Conservation (phyloP, 2,113 vertebrate species). For the Cynocephalus volans region DNA sequence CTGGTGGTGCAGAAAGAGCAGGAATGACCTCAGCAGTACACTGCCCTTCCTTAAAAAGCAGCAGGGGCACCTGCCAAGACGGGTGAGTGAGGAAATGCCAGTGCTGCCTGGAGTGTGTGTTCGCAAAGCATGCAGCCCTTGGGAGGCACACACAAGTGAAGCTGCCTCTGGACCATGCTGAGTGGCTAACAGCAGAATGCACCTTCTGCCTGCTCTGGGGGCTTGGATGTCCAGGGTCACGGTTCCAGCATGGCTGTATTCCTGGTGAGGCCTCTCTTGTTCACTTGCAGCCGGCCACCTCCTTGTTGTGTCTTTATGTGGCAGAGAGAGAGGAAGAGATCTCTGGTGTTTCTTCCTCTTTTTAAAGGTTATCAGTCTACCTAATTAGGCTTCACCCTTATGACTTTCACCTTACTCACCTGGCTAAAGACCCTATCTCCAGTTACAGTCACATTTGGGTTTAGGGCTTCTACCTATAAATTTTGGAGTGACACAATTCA, state of each 20-base stretch:
- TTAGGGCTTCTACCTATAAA: background rate
- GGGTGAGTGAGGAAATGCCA: background rate
- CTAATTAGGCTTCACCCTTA: background rate
- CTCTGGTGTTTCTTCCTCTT: background rate
- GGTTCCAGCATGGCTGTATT: no score
- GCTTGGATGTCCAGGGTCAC: background rate
- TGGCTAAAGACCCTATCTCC: background rate
- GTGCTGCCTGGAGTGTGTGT: background rate
- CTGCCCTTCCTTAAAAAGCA: background rate
- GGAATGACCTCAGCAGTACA: background rate
- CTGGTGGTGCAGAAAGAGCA: background rate
- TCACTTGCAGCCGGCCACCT: background rate
- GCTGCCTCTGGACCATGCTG: no score
- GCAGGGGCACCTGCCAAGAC: background rate
- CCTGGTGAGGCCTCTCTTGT: background rate
- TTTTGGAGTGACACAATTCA: background rate
- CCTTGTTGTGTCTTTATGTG: background rate
- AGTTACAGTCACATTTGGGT: background rate
- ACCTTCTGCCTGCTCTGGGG: background rate
- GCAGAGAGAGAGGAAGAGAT: background rate
- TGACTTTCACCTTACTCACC: no score
- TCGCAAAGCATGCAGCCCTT: fast-evolving
- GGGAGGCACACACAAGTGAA: background rate
- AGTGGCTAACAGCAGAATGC: no score
- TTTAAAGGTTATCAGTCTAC: background rate